Conservation (phyloP, 2,797 vertebrate genomes). For the Gouania willdenowi region DNA sequence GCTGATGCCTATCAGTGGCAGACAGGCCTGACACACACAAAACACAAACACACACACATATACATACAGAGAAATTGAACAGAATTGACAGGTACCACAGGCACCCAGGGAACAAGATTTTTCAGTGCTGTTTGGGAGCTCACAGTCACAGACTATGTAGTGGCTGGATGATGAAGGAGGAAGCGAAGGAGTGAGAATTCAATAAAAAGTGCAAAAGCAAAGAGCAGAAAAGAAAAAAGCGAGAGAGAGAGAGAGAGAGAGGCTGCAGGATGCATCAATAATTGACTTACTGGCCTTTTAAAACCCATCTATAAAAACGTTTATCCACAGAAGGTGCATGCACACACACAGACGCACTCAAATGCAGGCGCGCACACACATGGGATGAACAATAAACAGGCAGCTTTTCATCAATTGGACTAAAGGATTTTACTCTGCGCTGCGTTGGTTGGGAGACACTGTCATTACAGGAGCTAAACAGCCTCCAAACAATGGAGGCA, state of each 20-base stretch:
- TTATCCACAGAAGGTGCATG: slow-evolving; percentile 19
- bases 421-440: slow-evolving; percentile 25
- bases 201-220: slow-evolving; percentile 8
- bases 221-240: not conserved
- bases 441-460: not conserved
- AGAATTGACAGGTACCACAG: slow-evolving; percentile 14
- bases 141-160: slow-evolving; percentile 15
- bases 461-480: slow-evolving; percentile 27
- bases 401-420: slow-evolving; percentile 30
- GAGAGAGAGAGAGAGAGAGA: not conserved
- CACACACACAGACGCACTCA: not conserved
- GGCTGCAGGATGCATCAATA: slow-evolving; percentile 50
- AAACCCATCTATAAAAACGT: slow-evolving; percentile 37
- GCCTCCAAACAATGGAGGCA: slow-evolving; percentile 14
- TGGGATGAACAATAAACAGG: slow-evolving; percentile 26
- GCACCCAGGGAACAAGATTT: slow-evolving; percentile 19
- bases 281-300: slow-evolving; percentile 46
- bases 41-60: too few species aligned
- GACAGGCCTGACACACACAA: slow-evolving; percentile 26
- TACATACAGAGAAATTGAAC: not conserved
- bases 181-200: not conserved
- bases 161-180: not conserved
- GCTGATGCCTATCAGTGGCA: slow-evolving; percentile 55
- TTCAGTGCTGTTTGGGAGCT: slow-evolving; percentile 3
- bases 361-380: not conserved